Percentiles rank a stretch among this genome's conserved stretches.
Evolutionary conservation across 2,113 vertebrate genomes (phyloP).

Genomic region (Phylloscopus trochilus): DNA sequence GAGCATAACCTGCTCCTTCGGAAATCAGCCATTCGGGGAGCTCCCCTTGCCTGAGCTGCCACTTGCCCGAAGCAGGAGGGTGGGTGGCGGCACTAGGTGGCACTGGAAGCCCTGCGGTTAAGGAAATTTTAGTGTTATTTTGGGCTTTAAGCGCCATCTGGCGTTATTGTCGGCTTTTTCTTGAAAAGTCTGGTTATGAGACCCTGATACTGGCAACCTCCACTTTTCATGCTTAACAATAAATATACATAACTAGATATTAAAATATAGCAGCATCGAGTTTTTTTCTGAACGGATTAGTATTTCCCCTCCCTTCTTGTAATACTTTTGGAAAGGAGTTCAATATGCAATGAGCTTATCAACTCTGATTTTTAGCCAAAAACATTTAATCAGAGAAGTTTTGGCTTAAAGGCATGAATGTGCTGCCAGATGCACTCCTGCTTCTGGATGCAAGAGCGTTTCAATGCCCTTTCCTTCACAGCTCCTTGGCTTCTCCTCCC

Average conservation of each 20-base stretch:
- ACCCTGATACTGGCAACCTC: not conserved
- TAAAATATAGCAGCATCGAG: not conserved
- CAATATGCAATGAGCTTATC: not conserved
- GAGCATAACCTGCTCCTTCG: not conserved
- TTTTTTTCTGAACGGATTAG: not conserved
- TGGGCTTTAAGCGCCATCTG: conserved; percentile 38
- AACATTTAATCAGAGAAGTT: not conserved
- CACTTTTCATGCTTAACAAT: not conserved
- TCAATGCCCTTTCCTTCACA: not conserved
- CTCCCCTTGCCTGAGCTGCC: rapidly evolving
- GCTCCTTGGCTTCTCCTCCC: not conserved
- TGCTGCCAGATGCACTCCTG: not conserved
- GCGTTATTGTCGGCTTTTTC: not conserved
- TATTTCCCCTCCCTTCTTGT: not conserved
- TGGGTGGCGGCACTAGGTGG: conserved; percentile 34
- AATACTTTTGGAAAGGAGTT: not conserved
- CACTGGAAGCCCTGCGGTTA: not conserved
- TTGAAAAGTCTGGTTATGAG: not conserved
- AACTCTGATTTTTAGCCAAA: not conserved
- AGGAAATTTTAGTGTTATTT: not conserved
- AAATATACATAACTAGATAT: not conserved
- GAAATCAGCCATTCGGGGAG: not conserved
- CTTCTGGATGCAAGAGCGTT: not conserved
- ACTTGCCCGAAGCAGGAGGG: not conserved
- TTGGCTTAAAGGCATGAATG: not conserved